These are phyloP conservation scores for Temnothorax longispinosus DNA, from an alignment of 1,140 invertebrate species.

Conservation along the genomic window DNA sequence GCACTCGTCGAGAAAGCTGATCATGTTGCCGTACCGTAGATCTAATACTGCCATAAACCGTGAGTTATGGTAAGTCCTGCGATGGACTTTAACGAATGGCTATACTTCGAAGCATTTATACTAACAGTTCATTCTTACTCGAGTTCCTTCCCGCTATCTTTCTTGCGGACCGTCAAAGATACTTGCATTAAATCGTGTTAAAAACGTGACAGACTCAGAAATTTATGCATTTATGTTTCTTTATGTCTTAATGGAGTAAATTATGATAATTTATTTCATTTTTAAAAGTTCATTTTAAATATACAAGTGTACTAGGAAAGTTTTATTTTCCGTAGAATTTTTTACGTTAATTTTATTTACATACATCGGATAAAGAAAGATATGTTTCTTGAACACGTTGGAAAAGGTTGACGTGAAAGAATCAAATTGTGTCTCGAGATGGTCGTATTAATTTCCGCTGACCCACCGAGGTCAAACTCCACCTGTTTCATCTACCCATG, in stretches of 20 bases:
- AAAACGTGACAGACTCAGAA: not conserved
- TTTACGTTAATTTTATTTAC: not conserved
- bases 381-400: not conserved
- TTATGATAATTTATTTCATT: not conserved
- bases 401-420: not conserved
- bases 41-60: not conserved
- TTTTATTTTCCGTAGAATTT: not conserved
- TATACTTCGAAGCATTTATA: not conserved
- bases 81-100: not conserved
- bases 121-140: too few species aligned
- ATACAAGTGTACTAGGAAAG: not conserved
- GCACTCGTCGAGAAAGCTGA: not conserved
- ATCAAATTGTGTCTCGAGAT: constrained; percentile 21
- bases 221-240: not conserved
- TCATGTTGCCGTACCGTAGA: not conserved
- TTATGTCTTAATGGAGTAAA: not conserved
- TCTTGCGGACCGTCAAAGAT: not conserved
- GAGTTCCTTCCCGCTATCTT: not conserved
- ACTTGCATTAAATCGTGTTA: not conserved
- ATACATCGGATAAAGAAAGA: not conserved
- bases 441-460: constrained; percentile 59
- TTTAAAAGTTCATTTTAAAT: not conserved
- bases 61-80: not conserved
- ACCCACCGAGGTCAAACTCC: constrained; percentile 52
- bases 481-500: constrained; percentile 65